phyloP scores from a whole-genome alignment of 2,888 invertebrate genomes.

The Clunio marinus region DNA sequence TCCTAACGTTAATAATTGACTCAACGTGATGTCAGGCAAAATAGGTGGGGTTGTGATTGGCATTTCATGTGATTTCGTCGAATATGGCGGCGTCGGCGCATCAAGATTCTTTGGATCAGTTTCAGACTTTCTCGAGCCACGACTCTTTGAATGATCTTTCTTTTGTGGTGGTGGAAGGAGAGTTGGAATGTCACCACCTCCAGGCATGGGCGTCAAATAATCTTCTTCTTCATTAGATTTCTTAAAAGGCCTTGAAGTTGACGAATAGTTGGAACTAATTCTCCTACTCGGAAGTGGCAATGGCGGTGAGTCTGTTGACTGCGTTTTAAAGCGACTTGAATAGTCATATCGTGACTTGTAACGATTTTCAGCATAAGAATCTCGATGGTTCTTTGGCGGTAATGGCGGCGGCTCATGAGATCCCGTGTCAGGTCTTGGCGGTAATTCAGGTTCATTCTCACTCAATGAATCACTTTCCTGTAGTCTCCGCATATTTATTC shows the following conservation, averaged over 20 bases:
- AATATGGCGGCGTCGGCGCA: constrained; percentile 43
- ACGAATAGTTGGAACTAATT: constrained; percentile 50
- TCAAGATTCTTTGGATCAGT: constrained; percentile 33
- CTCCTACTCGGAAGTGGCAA: constrained; percentile 60
- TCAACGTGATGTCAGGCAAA: constrained; percentile 68
- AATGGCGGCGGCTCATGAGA: constrained; percentile 66
- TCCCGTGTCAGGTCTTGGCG: constrained; percentile 49
- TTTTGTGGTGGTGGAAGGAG: constrained; percentile 55
- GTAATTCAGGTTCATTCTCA: constrained; percentile 52
- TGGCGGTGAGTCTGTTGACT: constrained; percentile 53
- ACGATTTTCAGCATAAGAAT: constrained; percentile 54
- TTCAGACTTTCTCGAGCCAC: constrained; percentile 42
- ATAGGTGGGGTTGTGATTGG: constrained; percentile 43
- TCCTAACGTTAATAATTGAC: constrained; percentile 75
- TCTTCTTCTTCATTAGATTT: constrained; percentile 61
- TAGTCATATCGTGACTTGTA: constrained; percentile 55
- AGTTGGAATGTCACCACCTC: constrained; percentile 47
- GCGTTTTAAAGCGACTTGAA: constrained; percentile 52
- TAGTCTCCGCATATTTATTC: constrained; percentile 51
- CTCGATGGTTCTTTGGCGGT: constrained; percentile 64
- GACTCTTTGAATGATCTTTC: constrained; percentile 43
- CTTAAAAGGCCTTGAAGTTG: constrained; percentile 53
- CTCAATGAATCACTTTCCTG: constrained; percentile 52
- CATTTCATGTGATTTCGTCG: constrained; percentile 41
- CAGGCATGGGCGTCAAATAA: constrained; percentile 62